Conservation (phyloP, 2,888 invertebrate species). For the Zaprionus obscuricornis region DNA sequence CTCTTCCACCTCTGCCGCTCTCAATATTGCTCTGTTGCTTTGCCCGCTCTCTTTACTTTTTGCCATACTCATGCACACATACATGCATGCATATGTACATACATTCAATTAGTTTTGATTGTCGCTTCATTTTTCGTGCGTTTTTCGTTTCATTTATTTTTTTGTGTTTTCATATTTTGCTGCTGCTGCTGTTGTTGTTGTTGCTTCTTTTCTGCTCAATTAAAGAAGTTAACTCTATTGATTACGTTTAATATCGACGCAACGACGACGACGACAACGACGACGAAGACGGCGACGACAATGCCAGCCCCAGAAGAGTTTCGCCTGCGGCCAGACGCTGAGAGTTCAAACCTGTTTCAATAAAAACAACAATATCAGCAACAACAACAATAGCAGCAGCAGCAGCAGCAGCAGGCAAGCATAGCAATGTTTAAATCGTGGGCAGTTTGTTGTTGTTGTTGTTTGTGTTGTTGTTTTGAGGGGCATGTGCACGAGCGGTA, state of each 20-base stretch:
- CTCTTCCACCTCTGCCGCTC: not conserved
- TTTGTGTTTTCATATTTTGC: slow-evolving; percentile 11
- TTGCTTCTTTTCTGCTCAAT: slow-evolving; percentile 58
- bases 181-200: slow-evolving; percentile 11
- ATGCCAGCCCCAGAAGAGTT: slow-evolving; percentile 1
- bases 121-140: slow-evolving; percentile 56
- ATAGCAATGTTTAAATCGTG: slow-evolving; percentile 42
- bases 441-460: slow-evolving; percentile 46
- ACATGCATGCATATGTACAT: slow-evolving; percentile 1
- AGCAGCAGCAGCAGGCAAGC: slow-evolving; percentile 6
- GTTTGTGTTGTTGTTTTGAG: slow-evolving; percentile 11
- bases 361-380: slow-evolving; percentile 26
- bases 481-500: slow-evolving; percentile 67
- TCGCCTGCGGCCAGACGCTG: slow-evolving; percentile 16
- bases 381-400: slow-evolving; percentile 12
- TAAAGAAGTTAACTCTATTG: slow-evolving; percentile 74
- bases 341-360: slow-evolving; percentile 67
- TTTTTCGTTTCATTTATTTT: slow-evolving; percentile 10
- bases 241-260: slow-evolving; percentile 71
- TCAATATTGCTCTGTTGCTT: not conserved
- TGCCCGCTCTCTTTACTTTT: slow-evolving; percentile 1
- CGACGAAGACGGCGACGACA: slow-evolving; percentile 21
- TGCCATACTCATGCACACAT: slow-evolving; percentile 18
- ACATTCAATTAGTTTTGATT: slow-evolving; percentile 74
- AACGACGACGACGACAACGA: slow-evolving; percentile 20